A percentile compares a stretch with the other conserved stretches of the same genome.
phyloP scores from a whole-genome alignment of 2,888 invertebrate species.

The Isoperla grammatica region DNA sequence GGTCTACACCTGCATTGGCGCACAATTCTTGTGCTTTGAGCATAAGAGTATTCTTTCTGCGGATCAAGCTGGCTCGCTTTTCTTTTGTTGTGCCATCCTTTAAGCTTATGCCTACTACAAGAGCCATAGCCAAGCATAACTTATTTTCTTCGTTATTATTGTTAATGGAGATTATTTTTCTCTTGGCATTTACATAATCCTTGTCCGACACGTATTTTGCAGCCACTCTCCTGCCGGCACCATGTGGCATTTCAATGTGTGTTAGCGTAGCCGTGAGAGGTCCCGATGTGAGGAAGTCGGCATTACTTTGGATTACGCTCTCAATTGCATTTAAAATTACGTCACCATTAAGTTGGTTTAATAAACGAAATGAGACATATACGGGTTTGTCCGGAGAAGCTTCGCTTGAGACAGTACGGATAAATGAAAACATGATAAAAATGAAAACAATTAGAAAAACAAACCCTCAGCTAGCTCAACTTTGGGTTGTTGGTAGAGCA shows the following conservation, averaged over 20 bases:
- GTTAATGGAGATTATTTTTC: neutral
- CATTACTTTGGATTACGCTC: constrained; percentile 10
- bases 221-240: neutral
- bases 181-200: neutral
- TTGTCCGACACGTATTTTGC: neutral
- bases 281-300: constrained; percentile 1
- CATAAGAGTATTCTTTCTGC: neutral
- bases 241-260: neutral
- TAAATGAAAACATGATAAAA: too few relatives aligned
- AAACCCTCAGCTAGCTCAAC: too few relatives aligned
- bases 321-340: constrained; percentile 1
- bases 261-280: neutral
- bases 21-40: neutral
- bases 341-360: neutral
- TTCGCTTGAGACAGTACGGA: too few relatives aligned
- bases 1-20: neutral
- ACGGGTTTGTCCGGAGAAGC: too few relatives aligned
- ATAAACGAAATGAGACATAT: too few relatives aligned
- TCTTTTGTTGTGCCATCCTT: neutral
- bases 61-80: neutral
- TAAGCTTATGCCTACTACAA: neutral
- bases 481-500: too few relatives aligned
- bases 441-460: too few relatives aligned
- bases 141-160: constrained; percentile 1
- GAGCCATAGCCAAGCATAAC: constrained; percentile 5